phyloP scores from a whole-genome alignment of 2,888 invertebrate species.

The Zygothrica quintamaculata region DNA sequence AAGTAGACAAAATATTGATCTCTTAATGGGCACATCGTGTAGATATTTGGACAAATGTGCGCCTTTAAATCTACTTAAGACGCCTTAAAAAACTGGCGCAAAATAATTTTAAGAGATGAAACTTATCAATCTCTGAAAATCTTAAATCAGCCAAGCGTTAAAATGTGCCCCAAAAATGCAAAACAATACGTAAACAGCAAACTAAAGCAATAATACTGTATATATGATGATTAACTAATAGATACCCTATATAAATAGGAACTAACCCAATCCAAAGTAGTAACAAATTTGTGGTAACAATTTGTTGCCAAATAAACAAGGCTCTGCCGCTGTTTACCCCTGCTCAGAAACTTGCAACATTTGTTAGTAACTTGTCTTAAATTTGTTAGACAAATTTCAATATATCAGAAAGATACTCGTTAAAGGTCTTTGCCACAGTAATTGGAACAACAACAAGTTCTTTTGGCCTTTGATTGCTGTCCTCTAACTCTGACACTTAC shows the following conservation, averaged over 20 bases:
- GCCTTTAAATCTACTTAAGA: constrained; percentile 39
- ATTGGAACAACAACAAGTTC: too few species aligned
- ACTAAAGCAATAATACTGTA: constrained; percentile 2
- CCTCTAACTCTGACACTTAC: too few species aligned
- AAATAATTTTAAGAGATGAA: constrained; percentile 33
- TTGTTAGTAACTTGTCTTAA: too few species aligned
- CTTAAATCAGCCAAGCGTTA: constrained; percentile 71
- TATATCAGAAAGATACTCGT: too few species aligned
- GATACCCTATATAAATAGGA: too few species aligned
- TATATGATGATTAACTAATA: background rate
- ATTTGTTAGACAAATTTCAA: too few species aligned
- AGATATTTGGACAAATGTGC: constrained; percentile 44
- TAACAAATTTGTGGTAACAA: too few species aligned
- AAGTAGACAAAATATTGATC: constrained; percentile 74
- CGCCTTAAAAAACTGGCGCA: constrained; percentile 40
- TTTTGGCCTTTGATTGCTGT: too few species aligned
- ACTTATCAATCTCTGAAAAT: constrained; percentile 67
- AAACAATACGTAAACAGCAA: constrained; percentile 32
- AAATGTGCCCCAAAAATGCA: constrained; percentile 56
- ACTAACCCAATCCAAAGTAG: constrained; percentile 9
- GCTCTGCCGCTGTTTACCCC: too few species aligned
- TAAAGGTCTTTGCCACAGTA: too few species aligned
- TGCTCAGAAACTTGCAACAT: too few species aligned
- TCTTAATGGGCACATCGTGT: constrained; percentile 58
- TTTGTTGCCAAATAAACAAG: too few species aligned